Base-by-base conservation (phyloP, 2,113 vertebrate species). In the Hippolais icterina region DNA sequence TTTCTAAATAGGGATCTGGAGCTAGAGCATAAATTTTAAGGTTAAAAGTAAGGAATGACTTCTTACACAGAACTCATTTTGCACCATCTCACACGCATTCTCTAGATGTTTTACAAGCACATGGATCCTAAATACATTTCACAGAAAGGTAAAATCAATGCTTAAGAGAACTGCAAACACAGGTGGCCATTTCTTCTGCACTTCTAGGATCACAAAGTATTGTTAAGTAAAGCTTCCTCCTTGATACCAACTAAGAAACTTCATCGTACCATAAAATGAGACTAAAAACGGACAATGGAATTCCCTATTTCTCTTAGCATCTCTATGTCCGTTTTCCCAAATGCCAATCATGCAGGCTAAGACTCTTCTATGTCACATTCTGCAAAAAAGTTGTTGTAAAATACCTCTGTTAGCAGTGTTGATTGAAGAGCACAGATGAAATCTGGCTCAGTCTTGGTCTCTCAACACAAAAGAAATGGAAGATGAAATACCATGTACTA, bases 1-100 rank as follows among this genome's bases (percentile, higher is more conserved):
- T 99, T 96, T 99, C 98, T 21, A 98, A 98, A 68, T 95, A 95
- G 18, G 98, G 84, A 89, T 97, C 98, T 3, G 98, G 96, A 60
- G 96, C 98, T 99, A 94, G 28, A 91, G 33, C 57, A 82, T 16
- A 93, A 91, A 89, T 50, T 33, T 86, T 49, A 72, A 50, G 22
- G 69, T 94, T 83, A 96, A 94, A 86, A 87, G 33, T 39, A 33
- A 90, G 44, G 33, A 75, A 79, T 5, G 0, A 53, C 31, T 87
- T 89, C 79, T 65, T 39, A 59, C 25, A 57, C 6, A 66, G n/a
- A 79, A 83, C 12, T 31, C 11, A 31, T 57, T 90, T 75, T 89
- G 41, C 39, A 83, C 12, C 39, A 63, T 13, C 60, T 63, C 4
- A 65, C 24, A 46, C 21, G 54, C 37, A 33, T 74, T 56, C 28